These are phyloP conservation scores for Aphelocoma californica DNA, from an alignment of 2,797 vertebrate genomes.

Conservation along the genomic window DNA sequence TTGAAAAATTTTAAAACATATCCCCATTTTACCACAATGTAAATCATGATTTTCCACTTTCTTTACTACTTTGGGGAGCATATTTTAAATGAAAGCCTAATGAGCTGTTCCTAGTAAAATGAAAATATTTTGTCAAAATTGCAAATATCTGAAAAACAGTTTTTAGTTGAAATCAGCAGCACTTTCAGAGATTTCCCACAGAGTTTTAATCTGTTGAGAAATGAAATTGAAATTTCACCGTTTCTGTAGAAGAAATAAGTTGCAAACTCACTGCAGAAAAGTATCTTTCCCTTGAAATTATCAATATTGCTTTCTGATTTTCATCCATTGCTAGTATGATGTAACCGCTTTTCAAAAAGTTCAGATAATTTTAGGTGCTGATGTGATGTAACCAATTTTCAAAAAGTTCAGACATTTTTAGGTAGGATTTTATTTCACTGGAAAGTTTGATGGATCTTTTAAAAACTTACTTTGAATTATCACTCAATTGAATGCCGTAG, in stretches of 20 bases:
- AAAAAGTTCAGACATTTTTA: not conserved
- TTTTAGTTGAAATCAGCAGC: not conserved
- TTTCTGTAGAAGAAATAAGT: not conserved
- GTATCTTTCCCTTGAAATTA: not conserved
- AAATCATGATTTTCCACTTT: not conserved
- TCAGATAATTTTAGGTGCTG: not conserved
- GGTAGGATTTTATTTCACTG: not conserved
- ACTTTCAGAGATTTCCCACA: not conserved
- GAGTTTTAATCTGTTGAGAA: not conserved
- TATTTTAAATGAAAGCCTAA: not conserved
- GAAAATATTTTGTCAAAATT: slow-evolving; percentile 11
- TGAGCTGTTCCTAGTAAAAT: not conserved
- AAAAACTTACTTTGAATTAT: not conserved
- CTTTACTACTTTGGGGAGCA: not conserved
- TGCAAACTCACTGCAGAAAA: not conserved
- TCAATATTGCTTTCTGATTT: not conserved
- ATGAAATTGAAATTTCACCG: not conserved
- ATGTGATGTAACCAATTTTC: not conserved
- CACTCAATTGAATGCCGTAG: not conserved
- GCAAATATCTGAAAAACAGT: not conserved
- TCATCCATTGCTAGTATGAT: not conserved
- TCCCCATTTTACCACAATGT: not conserved
- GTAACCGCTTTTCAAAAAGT: not conserved
- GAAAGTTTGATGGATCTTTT: not conserved
- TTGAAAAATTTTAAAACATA: not conserved